Evolutionary conservation across 1,140 invertebrate genomes (phyloP).

Genomic region (Hydropsyche tenuis): DNA sequence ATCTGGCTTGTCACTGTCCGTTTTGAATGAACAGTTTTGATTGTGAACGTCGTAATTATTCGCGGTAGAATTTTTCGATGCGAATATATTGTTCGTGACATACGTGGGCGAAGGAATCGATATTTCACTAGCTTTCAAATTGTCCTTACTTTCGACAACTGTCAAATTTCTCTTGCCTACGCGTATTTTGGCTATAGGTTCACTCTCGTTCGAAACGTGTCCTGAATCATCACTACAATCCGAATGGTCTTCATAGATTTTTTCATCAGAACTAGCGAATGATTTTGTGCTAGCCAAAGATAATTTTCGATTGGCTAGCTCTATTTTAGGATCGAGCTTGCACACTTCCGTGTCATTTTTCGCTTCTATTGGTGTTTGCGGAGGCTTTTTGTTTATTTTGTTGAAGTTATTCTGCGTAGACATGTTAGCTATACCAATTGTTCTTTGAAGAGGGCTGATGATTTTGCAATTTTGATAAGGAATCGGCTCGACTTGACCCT

Average conservation of each 20-base stretch:
- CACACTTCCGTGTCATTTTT: slow-evolving; percentile 52
- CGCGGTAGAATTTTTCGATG: not conserved
- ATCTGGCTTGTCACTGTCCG: slow-evolving; percentile 18
- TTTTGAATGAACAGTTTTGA: slow-evolving; percentile 1
- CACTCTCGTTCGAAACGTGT: slow-evolving; percentile 76
- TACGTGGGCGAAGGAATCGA: not conserved
- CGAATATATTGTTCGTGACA: not conserved
- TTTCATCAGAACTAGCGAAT: slow-evolving; percentile 55
- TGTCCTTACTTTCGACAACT: not conserved
- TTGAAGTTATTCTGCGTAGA: slow-evolving; percentile 61
- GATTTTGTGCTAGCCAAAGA: slow-evolving; percentile 52
- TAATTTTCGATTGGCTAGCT: slow-evolving; percentile 51
- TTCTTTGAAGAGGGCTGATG: slow-evolving; percentile 59
- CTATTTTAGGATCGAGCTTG: slow-evolving; percentile 18
- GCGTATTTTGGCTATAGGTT: slow-evolving; percentile 56
- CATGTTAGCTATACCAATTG: slow-evolving; percentile 57
- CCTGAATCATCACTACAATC: slow-evolving; percentile 77
- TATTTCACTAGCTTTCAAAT: not conserved
- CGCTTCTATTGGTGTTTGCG: slow-evolving; percentile 56
- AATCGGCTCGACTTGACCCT: slow-evolving; percentile 56
- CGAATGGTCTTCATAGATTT: slow-evolving; percentile 61
- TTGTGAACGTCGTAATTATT: not conserved
- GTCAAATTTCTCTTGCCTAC: slow-evolving; percentile 1
- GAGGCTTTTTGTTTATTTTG: slow-evolving; percentile 59
- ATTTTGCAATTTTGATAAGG: slow-evolving; percentile 59